Conservation (phyloP, 2,888 invertebrate genomes). For the Ormyrus labotus region DNA sequence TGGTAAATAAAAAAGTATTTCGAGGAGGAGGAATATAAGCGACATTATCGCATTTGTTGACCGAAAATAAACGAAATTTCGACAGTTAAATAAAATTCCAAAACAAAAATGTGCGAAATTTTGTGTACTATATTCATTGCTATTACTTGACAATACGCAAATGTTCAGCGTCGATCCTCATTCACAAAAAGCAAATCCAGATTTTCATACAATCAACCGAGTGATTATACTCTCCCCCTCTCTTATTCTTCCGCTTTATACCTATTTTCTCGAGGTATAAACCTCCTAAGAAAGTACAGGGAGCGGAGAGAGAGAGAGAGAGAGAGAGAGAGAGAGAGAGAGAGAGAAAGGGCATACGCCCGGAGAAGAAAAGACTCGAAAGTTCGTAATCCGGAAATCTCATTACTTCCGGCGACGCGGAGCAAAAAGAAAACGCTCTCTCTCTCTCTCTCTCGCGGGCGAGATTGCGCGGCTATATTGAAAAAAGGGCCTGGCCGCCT, state of each 20-base stretch:
- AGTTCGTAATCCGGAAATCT: slow-evolving; percentile 61
- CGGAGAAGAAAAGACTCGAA: slow-evolving; percentile 54
- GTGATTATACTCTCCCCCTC: slow-evolving; percentile 7
- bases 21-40: no score
- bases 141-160: no score
- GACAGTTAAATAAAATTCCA: no score
- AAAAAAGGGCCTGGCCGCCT: slow-evolving; percentile 22
- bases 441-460: slow-evolving; percentile 11
- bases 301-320: slow-evolving; percentile 7
- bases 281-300: no score
- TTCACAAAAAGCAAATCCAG: slow-evolving; percentile 23
- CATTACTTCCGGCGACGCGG: slow-evolving; percentile 58
- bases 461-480: slow-evolving; percentile 51
- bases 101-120: no score
- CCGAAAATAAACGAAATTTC: no score
- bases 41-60: no score
- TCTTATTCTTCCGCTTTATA: no score
- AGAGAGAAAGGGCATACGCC: slow-evolving; percentile 24
- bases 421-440: slow-evolving; percentile 51
- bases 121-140: no score
- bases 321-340: slow-evolving; percentile 39
- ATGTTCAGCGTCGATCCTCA: slow-evolving; percentile 13
- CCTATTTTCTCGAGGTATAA: no score
- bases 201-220: slow-evolving; percentile 37
- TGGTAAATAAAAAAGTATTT: no score